Evolutionary conservation across 2,888 invertebrate genomes (phyloP).

Genomic region (Notodonta ziczac): DNA sequence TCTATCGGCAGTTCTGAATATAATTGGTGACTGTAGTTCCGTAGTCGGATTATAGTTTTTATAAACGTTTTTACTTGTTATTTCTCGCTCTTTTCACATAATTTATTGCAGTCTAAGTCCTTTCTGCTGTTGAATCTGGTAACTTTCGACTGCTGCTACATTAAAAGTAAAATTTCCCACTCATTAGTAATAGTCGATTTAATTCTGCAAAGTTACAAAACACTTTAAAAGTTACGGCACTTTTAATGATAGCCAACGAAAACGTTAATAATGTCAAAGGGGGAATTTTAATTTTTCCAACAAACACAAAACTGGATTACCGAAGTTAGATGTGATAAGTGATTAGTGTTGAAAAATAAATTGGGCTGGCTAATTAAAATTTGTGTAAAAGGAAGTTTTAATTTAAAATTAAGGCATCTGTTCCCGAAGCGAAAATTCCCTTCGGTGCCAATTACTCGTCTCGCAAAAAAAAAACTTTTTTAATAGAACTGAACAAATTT

Average conservation of each 20-base stretch:
- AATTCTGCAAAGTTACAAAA: background rate
- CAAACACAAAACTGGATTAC: constrained; percentile 14
- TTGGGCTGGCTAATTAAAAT: constrained; percentile 41
- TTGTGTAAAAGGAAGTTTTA: constrained; percentile 52
- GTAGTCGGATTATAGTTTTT: too few species aligned
- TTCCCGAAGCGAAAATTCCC: constrained; percentile 44
- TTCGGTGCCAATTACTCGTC: constrained; percentile 47
- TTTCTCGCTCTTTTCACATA: constrained; percentile 36
- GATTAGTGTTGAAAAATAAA: constrained; percentile 22
- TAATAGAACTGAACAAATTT: constrained; percentile 53
- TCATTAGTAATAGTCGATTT: constrained; percentile 3
- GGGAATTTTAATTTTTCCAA: constrained; percentile 12
- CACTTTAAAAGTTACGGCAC: constrained; percentile 20
- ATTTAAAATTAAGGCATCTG: constrained; percentile 57
- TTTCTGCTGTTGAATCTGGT: constrained; percentile 18
- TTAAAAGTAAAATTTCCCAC: constrained; percentile 15
- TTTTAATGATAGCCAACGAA: constrained; percentile 31
- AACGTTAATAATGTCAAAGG: constrained; percentile 18
- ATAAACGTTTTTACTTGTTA: constrained; percentile 12
- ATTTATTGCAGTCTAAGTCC: constrained; percentile 16
- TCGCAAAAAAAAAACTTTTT: constrained; percentile 51
- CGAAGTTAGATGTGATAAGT: constrained; percentile 26
- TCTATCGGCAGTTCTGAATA: too few species aligned
- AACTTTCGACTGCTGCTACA: constrained; percentile 12
- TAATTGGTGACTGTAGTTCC: too few species aligned